These are phyloP conservation scores for Acropternis orthonyx DNA, from an alignment of 2,797 vertebrate species.

Conservation along the genomic window DNA sequence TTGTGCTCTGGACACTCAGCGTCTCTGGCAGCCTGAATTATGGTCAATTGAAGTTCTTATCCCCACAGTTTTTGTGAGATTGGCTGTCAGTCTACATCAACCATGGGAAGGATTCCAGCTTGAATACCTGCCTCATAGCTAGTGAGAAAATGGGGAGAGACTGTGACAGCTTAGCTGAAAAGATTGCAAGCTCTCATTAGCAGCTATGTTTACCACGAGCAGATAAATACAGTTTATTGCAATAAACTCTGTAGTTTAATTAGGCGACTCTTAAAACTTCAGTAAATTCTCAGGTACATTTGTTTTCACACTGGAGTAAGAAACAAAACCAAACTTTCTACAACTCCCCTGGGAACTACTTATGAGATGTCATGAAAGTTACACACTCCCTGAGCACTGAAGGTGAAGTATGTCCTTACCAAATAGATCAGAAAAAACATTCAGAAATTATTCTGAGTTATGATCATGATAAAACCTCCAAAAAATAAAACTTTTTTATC, in stretches of 20 bases:
- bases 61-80: neutral
- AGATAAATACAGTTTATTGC: neutral
- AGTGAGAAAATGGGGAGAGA: neutral
- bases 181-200: neutral
- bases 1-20: neutral
- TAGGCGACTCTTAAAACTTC: neutral
- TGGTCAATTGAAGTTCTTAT: neutral
- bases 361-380: constrained; percentile 23
- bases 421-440: neutral
- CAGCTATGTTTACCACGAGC: neutral
- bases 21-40: neutral
- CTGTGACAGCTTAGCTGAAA: neutral
- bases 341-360: neutral
- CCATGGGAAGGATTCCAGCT: neutral
- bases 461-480: neutral
- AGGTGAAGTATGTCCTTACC: neutral
- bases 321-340: neutral
- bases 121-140: neutral
- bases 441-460: constrained; percentile 20
- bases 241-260: constrained; percentile 1
- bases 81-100: neutral
- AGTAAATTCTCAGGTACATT: neutral
- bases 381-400: neutral
- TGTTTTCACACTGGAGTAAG: neutral
- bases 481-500: constrained; percentile 31